phyloP scores from a whole-genome alignment of 1,140 invertebrate species.

The Gryllus bimaculatus region DNA sequence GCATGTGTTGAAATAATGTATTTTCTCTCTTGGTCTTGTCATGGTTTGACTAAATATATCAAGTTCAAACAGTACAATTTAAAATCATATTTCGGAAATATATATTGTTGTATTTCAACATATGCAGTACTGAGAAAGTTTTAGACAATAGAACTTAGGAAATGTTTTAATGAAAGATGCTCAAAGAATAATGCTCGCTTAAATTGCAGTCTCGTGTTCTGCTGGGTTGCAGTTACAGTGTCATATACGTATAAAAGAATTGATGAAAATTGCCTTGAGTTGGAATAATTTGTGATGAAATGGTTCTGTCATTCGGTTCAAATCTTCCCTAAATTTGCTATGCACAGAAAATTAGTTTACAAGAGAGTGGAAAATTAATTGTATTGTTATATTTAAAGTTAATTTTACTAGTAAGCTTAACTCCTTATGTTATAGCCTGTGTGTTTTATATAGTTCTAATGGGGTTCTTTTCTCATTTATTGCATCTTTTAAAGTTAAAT shows the following conservation, averaged over 20 bases:
- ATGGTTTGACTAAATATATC: background rate
- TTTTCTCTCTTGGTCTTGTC: background rate
- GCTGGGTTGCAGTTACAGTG: constrained; percentile 20
- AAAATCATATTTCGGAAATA: background rate
- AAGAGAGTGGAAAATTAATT: background rate
- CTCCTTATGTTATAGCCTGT: background rate
- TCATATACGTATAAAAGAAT: background rate
- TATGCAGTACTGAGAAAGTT: background rate
- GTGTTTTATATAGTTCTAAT: background rate
- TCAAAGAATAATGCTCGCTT: constrained; percentile 15
- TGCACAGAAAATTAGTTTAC: background rate
- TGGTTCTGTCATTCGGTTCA: background rate
- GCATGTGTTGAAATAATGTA: background rate
- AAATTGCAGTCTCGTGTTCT: background rate
- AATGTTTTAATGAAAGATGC: constrained; percentile 11
- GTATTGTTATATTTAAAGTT: background rate
- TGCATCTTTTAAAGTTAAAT: background rate
- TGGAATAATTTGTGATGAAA: too few relatives aligned
- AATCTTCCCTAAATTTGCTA: background rate
- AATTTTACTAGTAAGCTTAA: background rate
- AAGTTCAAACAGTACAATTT: background rate
- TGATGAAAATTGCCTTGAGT: too few relatives aligned
- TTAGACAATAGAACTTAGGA: constrained; percentile 7
- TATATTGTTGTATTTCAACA: background rate
- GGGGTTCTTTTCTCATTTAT: background rate